A percentile compares a stretch with the other conserved stretches of the same genome.
These are phyloP conservation scores for Neofelis nebulosa DNA, from an alignment of 2,113 vertebrate species.

Conservation along the genomic window DNA sequence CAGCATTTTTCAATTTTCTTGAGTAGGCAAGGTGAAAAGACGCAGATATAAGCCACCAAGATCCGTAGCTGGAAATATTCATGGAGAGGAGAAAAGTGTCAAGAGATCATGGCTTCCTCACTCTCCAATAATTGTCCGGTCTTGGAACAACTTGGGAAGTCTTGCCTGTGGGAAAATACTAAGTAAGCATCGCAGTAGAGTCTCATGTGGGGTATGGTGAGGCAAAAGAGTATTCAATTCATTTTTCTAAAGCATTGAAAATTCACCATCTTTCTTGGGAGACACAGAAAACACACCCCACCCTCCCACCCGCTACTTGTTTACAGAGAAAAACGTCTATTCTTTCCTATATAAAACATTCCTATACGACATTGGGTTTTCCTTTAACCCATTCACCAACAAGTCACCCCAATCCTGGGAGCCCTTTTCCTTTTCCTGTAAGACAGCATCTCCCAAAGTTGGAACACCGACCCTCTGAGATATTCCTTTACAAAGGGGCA, in stretches of 20 bases:
- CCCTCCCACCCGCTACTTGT: neutral
- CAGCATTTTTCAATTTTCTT: neutral
- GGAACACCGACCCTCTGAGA: neutral
- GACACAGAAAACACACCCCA: neutral
- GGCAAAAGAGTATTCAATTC: neutral
- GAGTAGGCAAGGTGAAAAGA: neutral
- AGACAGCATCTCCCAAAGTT: neutral
- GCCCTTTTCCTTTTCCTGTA: neutral
- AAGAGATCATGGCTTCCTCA: neutral
- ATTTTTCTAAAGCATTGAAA: neutral
- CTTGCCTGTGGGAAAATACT: neutral
- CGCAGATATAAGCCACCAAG: neutral
- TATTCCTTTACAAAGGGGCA: rapidly evolving
- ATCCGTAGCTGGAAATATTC: neutral
- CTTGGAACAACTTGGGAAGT: neutral
- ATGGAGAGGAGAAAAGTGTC: rapidly evolving
- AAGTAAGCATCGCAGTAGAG: neutral
- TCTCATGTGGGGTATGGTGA: neutral
- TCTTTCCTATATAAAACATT: neutral
- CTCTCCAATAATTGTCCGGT: neutral
- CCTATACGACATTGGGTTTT: neutral
- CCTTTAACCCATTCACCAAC: neutral
- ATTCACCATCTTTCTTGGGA: neutral
- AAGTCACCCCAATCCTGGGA: neutral
- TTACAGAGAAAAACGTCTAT: neutral